A percentile compares a stretch with the other conserved stretches of the same genome.
Evolutionary conservation across 2,888 invertebrate genomes (phyloP).

Genomic region (Esperia sulphurella): DNA sequence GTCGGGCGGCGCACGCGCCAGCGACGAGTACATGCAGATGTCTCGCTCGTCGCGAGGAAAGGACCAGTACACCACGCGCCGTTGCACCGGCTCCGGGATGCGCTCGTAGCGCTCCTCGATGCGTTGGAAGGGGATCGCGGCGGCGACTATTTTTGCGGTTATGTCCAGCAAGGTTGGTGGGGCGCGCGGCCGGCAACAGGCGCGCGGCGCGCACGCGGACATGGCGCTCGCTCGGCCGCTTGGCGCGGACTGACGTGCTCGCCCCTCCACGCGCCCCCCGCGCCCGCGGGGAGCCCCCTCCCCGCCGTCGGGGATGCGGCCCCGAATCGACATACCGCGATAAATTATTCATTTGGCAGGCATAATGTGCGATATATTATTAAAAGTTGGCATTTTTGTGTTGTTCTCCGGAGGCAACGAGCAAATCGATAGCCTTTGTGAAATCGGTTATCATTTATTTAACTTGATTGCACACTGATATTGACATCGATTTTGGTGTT

Average conservation of each 20-base stretch:
- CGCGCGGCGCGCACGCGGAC: constrained; percentile 76
- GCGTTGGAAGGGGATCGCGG: constrained; percentile 90
- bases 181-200: constrained; percentile 77
- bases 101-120: constrained; percentile 92
- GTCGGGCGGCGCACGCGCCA: constrained; percentile 80
- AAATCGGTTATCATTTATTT: constrained; percentile 33
- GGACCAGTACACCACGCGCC: constrained; percentile 92
- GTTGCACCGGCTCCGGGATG: constrained; percentile 93
- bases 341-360: constrained; percentile 77
- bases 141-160: constrained; percentile 90
- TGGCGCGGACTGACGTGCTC: constrained; percentile 68
- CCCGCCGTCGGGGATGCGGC: constrained; percentile 52
- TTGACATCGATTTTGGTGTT: background rate
- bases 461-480: background rate
- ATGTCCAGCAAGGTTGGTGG: constrained; percentile 90
- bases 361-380: constrained; percentile 78
- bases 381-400: constrained; percentile 76
- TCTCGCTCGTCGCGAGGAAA: constrained; percentile 92
- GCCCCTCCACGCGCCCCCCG: constrained; percentile 30
- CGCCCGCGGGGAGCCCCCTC: constrained; percentile 27
- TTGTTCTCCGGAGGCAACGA: constrained; percentile 45
- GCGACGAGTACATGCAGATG: constrained; percentile 93
- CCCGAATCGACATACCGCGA: constrained; percentile 71
- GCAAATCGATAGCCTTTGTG: constrained; percentile 49
- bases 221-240: constrained; percentile 77